Evolutionary conservation across 2,113 vertebrate genomes (phyloP).

Genomic region (Cyrtonyx montezumae): DNA sequence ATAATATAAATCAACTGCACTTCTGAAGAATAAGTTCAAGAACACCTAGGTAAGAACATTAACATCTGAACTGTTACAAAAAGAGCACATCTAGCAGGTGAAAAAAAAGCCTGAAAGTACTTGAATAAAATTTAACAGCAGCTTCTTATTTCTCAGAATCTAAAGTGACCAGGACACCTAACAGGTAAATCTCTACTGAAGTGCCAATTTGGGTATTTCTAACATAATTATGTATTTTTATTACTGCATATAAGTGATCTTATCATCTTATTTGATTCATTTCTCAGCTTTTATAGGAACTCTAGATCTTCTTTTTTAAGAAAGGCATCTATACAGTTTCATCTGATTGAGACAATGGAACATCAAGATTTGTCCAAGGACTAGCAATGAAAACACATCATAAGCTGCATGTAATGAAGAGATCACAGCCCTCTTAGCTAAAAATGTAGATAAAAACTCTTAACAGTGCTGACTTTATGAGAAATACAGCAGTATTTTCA

Average conservation of each 20-base stretch:
- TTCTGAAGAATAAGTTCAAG: background rate
- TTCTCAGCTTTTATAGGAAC: background rate
- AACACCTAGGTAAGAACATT: background rate
- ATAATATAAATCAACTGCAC: background rate
- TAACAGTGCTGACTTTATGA: background rate
- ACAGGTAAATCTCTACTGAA: background rate
- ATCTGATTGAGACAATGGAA: background rate
- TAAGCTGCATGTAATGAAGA: background rate
- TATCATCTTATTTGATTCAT: background rate
- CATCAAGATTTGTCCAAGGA: background rate
- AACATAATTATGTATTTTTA: background rate
- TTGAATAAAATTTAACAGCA: background rate
- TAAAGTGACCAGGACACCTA: background rate
- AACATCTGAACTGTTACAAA: background rate
- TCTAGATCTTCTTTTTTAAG: background rate
- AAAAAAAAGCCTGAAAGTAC: background rate
- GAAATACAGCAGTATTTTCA: background rate
- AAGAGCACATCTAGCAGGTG: background rate
- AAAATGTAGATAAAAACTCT: background rate
- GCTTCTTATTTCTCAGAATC: background rate
- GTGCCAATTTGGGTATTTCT: background rate
- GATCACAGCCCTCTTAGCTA: background rate
- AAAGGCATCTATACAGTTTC: background rate
- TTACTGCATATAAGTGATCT: background rate
- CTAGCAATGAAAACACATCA: fast-evolving